phyloP scores from a whole-genome alignment of 1,140 invertebrate species.

The Drosophila pseudoananassae region DNA sequence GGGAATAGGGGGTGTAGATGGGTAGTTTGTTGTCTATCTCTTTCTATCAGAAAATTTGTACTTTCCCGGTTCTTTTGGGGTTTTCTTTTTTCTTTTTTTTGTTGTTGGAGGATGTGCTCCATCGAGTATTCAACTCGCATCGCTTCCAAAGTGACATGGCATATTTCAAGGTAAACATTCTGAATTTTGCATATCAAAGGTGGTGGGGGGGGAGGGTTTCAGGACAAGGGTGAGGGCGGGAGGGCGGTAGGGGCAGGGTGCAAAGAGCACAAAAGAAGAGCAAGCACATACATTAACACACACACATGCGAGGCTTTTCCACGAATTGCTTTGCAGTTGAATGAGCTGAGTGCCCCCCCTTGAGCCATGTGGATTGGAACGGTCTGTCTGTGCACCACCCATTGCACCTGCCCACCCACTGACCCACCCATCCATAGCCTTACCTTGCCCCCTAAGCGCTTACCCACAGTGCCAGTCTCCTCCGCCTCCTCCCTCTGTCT shows the following conservation, averaged over 20 bases:
- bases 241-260: not conserved
- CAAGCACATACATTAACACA: constrained; percentile 14
- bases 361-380: constrained; percentile 35
- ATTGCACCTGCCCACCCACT: not conserved
- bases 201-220: constrained; percentile 5
- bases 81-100: constrained; percentile 1
- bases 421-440: not conserved
- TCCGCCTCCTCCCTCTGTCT: not conserved
- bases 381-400: not conserved
- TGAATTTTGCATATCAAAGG: constrained; percentile 70
- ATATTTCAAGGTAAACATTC: constrained; percentile 78
- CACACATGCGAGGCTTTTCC: constrained; percentile 37
- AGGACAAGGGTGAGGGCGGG: no score
- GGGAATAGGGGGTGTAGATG: no score
- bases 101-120: constrained; percentile 19
- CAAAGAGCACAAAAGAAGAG: constrained; percentile 27
- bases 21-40: not conserved
- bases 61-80: no score
- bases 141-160: constrained; percentile 69
- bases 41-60: not conserved
- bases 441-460: constrained; percentile 17
- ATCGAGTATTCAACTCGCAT: constrained; percentile 56
- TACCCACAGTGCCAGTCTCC: constrained; percentile 13
- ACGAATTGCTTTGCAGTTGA: constrained; percentile 60
- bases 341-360: constrained; percentile 36